Percentiles rank a stretch among this genome's conserved stretches.
These are phyloP conservation scores for Thymelicus sylvestris DNA, from an alignment of 2,888 invertebrate genomes.

Conservation along the genomic window DNA sequence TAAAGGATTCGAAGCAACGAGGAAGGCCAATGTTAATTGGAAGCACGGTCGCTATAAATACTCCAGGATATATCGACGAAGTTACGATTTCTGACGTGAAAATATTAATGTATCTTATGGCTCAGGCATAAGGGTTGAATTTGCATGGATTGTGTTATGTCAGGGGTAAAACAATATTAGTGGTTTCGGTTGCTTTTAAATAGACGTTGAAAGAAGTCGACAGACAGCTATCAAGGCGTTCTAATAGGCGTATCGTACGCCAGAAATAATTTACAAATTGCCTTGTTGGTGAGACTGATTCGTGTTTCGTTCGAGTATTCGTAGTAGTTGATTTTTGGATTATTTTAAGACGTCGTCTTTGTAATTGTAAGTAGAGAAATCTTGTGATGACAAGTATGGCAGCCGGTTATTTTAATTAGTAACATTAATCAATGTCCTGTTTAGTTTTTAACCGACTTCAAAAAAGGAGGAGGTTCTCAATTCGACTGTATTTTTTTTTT, in stretches of 20 bases:
- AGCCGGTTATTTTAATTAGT: conserved; percentile 23
- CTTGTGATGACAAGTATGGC: conserved; percentile 30
- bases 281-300: conserved; percentile 50
- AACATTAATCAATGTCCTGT: conserved; percentile 3
- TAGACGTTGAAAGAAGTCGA: conserved; percentile 82
- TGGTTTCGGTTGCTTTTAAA: conserved; percentile 74
- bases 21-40: conserved; percentile 57
- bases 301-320: conserved; percentile 41
- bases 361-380: conserved; percentile 27
- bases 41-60: conserved; percentile 68
- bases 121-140: conserved; percentile 49
- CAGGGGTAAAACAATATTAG: conserved; percentile 32
- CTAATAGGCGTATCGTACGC: conserved; percentile 80
- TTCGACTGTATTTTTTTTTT: no score
- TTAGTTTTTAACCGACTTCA: no score
- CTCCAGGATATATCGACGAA: conserved; percentile 56
- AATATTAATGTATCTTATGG: conserved; percentile 43
- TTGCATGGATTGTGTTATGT: conserved; percentile 42
- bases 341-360: conserved; percentile 38
- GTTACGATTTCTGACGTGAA: conserved; percentile 44
- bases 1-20: conserved; percentile 39
- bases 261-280: conserved; percentile 82
- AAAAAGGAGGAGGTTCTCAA: no score
- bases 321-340: conserved; percentile 37
- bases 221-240: conserved; percentile 80